Evolutionary conservation across 1,140 invertebrate species (phyloP).

Genomic region (Lordiphosa clarofinis): DNA sequence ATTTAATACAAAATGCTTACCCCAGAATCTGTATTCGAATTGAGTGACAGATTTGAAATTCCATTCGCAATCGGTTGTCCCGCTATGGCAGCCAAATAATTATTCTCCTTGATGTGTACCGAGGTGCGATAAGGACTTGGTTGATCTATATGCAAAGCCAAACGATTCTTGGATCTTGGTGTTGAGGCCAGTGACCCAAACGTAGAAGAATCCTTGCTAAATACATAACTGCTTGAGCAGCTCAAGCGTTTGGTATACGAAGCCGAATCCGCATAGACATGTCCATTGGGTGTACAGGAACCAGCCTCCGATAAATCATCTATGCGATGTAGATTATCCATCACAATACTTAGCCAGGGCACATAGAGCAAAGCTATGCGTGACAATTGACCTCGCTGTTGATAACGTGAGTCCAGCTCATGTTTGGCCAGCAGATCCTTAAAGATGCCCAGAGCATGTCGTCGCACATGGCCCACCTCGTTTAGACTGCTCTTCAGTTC

Average conservation of each 20-base stretch:
- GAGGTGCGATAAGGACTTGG: constrained; percentile 82
- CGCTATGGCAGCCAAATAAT: constrained; percentile 89
- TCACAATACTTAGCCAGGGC: constrained; percentile 91
- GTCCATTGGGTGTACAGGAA: constrained; percentile 62
- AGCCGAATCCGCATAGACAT: constrained; percentile 77
- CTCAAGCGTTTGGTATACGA: constrained; percentile 81
- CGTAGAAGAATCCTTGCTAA: constrained; percentile 74
- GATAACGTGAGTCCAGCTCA: constrained; percentile 94
- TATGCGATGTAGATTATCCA: constrained; percentile 89
- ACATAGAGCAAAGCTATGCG: constrained; percentile 94
- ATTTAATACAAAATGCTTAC: too few relatives aligned
- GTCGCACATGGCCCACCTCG: constrained; percentile 89
- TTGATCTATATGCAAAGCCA: constrained; percentile 82
- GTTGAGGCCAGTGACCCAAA: constrained; percentile 77
- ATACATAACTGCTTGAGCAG: constrained; percentile 80
- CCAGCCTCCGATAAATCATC: constrained; percentile 71
- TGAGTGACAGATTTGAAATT: constrained; percentile 81
- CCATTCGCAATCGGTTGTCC: constrained; percentile 85
- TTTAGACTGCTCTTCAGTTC: constrained; percentile 87
- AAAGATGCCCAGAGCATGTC: constrained; percentile 88
- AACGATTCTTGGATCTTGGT: constrained; percentile 80
- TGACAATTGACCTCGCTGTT: constrained; percentile 88
- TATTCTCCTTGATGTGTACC: constrained; percentile 85
- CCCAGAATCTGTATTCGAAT: constrained; percentile 75
- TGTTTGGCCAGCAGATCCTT: constrained; percentile 95